Evolutionary conservation across 2,888 invertebrate species (phyloP), one percentile per base, ranked within the genome.

Genomic region (Dicyrtoma fusca): DNA sequence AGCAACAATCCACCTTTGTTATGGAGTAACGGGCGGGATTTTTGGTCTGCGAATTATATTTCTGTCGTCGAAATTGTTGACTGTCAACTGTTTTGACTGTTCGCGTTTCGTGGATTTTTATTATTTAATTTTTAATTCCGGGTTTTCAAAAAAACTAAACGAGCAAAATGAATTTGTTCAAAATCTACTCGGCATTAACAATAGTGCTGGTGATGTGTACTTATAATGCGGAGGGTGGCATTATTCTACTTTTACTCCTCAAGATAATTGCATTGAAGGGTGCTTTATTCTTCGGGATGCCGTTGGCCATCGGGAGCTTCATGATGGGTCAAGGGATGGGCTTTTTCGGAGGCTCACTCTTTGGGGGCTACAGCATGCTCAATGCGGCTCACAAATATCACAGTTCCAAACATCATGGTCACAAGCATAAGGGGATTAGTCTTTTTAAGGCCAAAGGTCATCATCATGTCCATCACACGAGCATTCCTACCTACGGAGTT

Each of bases 211-310:
- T 51, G 23, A 23, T 72, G 49, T 72, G 61, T 44, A 68, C 68
- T 21, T 68, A 68, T 44, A 47, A 59, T 59, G 72, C 72, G n/a
- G 72, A 72, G 44, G 72, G 72, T 17, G 72, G 72, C 21, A 61
- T 72, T 2, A 62, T 72, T n/a, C 25, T 72, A 4, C 42, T 72
- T 0, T 17, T 72, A n/a, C 51, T 72, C 0, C 34, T 72, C n/a
- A 72, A 72, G 44, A 66, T 72, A 10, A 72, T 72, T 26, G 68
- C 68, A 21, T 44, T 72, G 10, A 72, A 72, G 47, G 72, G 72
- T 14, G 72, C 72, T 1, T 23, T 72, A 14, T 68, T 72, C 13
- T 68, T 72, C 17, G 72, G 72, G 21, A 23, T 72, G 45, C 72
- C 72, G 14, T 23, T 72, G 1, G 72, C 72, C 44, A 59, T 72